These are phyloP conservation scores for Lepidocyrtinus sp. DNA, from an alignment of 2,888 invertebrate genomes.

Conservation along the genomic window DNA sequence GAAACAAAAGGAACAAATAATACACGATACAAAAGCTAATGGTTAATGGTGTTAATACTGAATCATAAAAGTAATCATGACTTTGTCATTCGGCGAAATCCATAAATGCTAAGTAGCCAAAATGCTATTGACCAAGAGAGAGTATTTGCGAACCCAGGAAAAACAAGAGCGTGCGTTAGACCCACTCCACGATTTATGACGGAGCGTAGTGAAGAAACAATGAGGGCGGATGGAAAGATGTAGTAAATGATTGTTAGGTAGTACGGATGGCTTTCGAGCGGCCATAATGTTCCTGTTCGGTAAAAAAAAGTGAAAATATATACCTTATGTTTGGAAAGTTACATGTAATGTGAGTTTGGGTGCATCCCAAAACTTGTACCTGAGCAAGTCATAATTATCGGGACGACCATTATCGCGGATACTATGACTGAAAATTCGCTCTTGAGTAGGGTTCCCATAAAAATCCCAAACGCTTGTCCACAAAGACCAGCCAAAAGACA, in stretches of 20 bases:
- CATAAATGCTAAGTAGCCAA: slow-evolving; percentile 39
- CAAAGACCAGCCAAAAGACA: slow-evolving; percentile 50
- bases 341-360: neutral
- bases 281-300: slow-evolving; percentile 44
- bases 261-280: slow-evolving; percentile 42
- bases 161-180: slow-evolving; percentile 42
- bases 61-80: neutral
- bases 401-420: slow-evolving; percentile 47
- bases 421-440: slow-evolving; percentile 50
- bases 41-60: too few relatives aligned
- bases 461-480: slow-evolving; percentile 46
- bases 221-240: slow-evolving; percentile 45
- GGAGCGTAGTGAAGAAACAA: slow-evolving; percentile 47
- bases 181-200: slow-evolving; percentile 49
- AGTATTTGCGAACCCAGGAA: slow-evolving; percentile 45
- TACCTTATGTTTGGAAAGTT: neutral
- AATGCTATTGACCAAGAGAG: slow-evolving; percentile 34
- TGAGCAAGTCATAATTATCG: slow-evolving; percentile 47
- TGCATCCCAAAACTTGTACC: too few relatives aligned
- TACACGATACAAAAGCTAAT: too few relatives aligned
- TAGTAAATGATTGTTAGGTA: slow-evolving; percentile 41
- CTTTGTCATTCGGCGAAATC: slow-evolving; percentile 23
- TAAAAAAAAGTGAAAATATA: neutral
- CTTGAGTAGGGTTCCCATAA: slow-evolving; percentile 41
- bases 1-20: too few relatives aligned